Evolutionary conservation across 37 sponge, comb jelly and placozoan genomes (phyloP), one percentile per base, ranked within the genome.

Genomic region (Axinella damicornis): DNA sequence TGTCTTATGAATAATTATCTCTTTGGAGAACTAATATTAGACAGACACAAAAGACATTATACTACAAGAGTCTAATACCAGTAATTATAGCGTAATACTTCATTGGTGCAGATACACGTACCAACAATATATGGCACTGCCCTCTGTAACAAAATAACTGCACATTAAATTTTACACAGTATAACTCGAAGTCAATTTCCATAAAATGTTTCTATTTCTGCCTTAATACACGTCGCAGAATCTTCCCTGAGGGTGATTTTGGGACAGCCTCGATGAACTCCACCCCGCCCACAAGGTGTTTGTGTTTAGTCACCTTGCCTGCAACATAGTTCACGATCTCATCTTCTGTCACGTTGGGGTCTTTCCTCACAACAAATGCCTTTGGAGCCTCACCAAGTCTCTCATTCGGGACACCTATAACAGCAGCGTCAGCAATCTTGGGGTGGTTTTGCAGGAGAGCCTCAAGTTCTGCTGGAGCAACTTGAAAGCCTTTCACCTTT

Each of bases 381-480:
- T 82, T 90, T 36, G 96, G 96, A 17, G 83, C 82, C 69, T 96
- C 96, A 15, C 96, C 96, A 15, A 71, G 88, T 17, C 94, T 19
- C 79, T 93, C 96, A 37, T 93, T 58, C 12, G 96, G 88, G 17
- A 96, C 75, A 2, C 97, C 94, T 0, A 94, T 88, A 24, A 93
- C 97, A 54, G 94, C 94, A 9, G 80, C 94, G 85, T 96, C 97
- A 41, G 92, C 84, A 33, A 96, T 85, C 66, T 86, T 79, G 4
- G 94, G 92, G 40, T 96, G 97, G 21, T 58, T 78, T 61, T 83
- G 74, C 6, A 96, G 87, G 16, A 89, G 41, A 19, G 85, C 97
- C 76, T 96, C 97, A 58, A 96, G 66, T 52, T 96, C 97, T 53
- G 97, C 97, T n/a, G 97, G 94, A 4, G 94, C 97, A 31, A 96